phyloP scores from a whole-genome alignment of 1,140 invertebrate genomes.

The Drosophila sproati region DNA sequence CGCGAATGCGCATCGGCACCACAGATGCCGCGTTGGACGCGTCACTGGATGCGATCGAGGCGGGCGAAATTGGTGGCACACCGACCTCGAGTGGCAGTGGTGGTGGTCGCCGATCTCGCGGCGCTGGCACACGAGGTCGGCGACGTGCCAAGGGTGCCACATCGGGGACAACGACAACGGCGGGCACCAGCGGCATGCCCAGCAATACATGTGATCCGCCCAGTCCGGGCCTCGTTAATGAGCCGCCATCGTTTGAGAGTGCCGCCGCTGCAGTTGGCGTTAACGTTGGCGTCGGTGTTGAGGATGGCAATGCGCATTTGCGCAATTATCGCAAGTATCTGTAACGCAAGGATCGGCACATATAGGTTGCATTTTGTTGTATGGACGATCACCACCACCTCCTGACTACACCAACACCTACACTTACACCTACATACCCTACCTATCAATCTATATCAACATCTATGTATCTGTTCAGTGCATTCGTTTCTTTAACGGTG shows the following conservation, averaged over 20 bases:
- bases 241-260: slow-evolving; percentile 82
- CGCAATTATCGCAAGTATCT: slow-evolving; percentile 84
- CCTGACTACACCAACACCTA: not conserved
- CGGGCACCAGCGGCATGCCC: slow-evolving; percentile 30
- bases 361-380: slow-evolving; percentile 13
- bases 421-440: slow-evolving; percentile 25
- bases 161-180: slow-evolving; percentile 1
- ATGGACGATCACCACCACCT: slow-evolving; percentile 1
- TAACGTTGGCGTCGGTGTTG: slow-evolving; percentile 53
- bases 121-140: slow-evolving; percentile 70
- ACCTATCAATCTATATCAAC: slow-evolving; percentile 26
- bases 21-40: slow-evolving; percentile 70
- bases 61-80: slow-evolving; percentile 56
- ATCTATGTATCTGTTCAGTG: slow-evolving; percentile 30
- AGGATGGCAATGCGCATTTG: slow-evolving; percentile 75
- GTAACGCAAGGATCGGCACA: slow-evolving; percentile 63
- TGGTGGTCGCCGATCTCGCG: slow-evolving; percentile 56
- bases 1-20: slow-evolving; percentile 62
- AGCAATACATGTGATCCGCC: slow-evolving; percentile 65
- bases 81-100: slow-evolving; percentile 46
- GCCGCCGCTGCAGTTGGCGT: slow-evolving; percentile 79
- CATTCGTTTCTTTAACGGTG: slow-evolving; percentile 41
- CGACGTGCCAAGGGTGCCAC: slow-evolving; percentile 60
- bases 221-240: slow-evolving; percentile 69
- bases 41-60: slow-evolving; percentile 74